These are phyloP conservation scores for Polylopha cassiicola DNA, from an alignment of 2,888 invertebrate species.

Conservation along the genomic window DNA sequence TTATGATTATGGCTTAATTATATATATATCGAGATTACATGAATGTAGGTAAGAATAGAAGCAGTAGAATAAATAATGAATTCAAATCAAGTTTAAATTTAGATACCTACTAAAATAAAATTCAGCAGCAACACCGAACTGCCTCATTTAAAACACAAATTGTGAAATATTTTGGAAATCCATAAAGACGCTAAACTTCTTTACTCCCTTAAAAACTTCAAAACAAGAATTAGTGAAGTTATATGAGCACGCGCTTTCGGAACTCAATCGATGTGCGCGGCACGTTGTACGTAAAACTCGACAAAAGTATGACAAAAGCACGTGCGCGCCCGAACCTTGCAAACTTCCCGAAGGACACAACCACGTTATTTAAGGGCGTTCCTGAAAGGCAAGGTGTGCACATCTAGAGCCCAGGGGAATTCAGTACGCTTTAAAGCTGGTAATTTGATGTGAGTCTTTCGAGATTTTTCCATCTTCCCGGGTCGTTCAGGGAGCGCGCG, in stretches of 20 bases:
- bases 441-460: slow-evolving; percentile 75
- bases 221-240: slow-evolving; percentile 60
- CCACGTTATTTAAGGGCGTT: slow-evolving; percentile 66
- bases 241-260: slow-evolving; percentile 50
- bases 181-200: slow-evolving; percentile 14
- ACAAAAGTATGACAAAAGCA: slow-evolving; percentile 73
- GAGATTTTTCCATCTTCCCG: slow-evolving; percentile 73
- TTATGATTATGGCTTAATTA: no score
- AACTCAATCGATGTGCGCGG: slow-evolving; percentile 66
- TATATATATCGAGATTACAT: no score
- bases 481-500: slow-evolving; percentile 64
- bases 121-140: no score
- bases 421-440: slow-evolving; percentile 72
- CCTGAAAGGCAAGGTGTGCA: slow-evolving; percentile 74
- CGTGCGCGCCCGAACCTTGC: slow-evolving; percentile 64
- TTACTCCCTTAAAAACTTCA: slow-evolving; percentile 45
- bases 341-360: slow-evolving; percentile 72
- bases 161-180: slow-evolving; percentile 3
- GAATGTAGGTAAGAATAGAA: no score
- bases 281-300: slow-evolving; percentile 71
- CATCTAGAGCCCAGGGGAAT: slow-evolving; percentile 62
- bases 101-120: no score
- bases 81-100: no score
- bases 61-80: no score
- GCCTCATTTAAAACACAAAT: slow-evolving; percentile 10